Base-by-base conservation (phyloP, 2,888 invertebrate genomes). In the Papilio elwesi region DNA sequence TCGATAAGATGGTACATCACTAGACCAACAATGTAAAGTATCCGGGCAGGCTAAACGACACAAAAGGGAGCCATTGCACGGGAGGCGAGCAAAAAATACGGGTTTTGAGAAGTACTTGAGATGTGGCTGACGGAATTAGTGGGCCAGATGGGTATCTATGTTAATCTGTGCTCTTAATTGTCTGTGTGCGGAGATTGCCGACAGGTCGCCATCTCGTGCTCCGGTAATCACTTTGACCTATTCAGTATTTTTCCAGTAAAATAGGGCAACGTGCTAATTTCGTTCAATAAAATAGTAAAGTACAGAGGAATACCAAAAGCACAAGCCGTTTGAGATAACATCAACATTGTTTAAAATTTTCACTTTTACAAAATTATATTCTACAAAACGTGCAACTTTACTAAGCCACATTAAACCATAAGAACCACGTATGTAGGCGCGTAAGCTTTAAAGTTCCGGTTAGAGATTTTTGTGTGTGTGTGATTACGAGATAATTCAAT, bases 21-120 rank as follows among this genome's bases (percentile, higher is more conserved):
- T 80, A 81, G 75, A 77, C 66, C 76, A 76, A 76, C 68, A 69
- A 73, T 78, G 79, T 81, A 78, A 83, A 83, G 79, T 79, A 80
- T 81, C 79, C 76, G 76, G 78, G 74, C 67, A 70, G 26, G 59
- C 52, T 55, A 70, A 76, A 71, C 74, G 75, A 75, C 77, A 81
- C 80, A 83, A 81, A 81, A 79, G 80, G 78, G 77, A 71, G 62
- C 79, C 73, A 79, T 83, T 83, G 81, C 81, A 75, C 74, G 77
- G 75, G 75, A 53, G 76, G 74, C 66, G 70, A 75, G 75, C 78
- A 81, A 81, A 80, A 82, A 83, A 77, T 77, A 79, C 77, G 73
- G 76, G 75, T 69, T 62, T 57, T 74, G 68, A 72, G 70, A 70
- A 66, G 51, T 62, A 66, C 71, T 75, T 70, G 68, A 74, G 72